Evolutionary conservation across 1,140 invertebrate genomes (phyloP).

Genomic region (Meloidogyne chitwoodi): DNA sequence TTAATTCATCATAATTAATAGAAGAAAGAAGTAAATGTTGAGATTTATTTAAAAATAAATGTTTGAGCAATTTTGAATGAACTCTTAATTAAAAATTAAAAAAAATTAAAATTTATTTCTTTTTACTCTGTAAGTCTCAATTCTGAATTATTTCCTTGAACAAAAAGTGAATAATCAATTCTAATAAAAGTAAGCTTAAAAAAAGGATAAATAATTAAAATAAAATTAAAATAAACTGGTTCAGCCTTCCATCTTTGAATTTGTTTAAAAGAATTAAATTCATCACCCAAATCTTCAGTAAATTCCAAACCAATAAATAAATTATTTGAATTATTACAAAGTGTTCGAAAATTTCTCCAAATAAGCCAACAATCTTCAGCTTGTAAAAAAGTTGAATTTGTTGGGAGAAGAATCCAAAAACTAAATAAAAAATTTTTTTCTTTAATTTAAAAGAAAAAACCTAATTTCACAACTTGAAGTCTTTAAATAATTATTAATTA

Average conservation of each 20-base stretch:
- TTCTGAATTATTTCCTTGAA: not conserved
- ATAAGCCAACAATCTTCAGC: conserved; percentile 43
- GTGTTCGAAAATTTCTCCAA: conserved; percentile 42
- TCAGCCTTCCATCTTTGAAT: conserved; percentile 46
- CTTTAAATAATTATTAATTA: conserved; percentile 29
- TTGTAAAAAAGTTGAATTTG: not conserved
- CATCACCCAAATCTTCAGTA: conserved; percentile 37
- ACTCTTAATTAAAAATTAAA: not conserved
- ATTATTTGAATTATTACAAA: conserved; percentile 26
- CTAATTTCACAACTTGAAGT: not conserved
- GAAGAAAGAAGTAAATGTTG: conserved; percentile 7
- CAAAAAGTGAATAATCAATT: conserved; percentile 14
- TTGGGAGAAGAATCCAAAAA: conserved; percentile 49
- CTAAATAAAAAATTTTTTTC: conserved; percentile 29
- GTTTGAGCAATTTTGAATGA: conserved; percentile 2
- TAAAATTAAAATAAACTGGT: conserved; percentile 31
- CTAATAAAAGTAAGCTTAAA: conserved; percentile 14
- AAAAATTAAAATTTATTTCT: not conserved
- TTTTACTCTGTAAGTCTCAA: conserved; percentile 5
- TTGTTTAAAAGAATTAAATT: conserved; percentile 27
- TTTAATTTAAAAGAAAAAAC: conserved; percentile 12
- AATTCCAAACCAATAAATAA: conserved; percentile 34
- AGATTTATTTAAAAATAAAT: not conserved
- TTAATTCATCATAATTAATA: not conserved
- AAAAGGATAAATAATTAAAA: not conserved